A percentile compares a stretch with the other conserved stretches of the same genome.
phyloP scores from a whole-genome alignment of 2,888 invertebrate genomes.

The Diaprepes abbreviatus region DNA sequence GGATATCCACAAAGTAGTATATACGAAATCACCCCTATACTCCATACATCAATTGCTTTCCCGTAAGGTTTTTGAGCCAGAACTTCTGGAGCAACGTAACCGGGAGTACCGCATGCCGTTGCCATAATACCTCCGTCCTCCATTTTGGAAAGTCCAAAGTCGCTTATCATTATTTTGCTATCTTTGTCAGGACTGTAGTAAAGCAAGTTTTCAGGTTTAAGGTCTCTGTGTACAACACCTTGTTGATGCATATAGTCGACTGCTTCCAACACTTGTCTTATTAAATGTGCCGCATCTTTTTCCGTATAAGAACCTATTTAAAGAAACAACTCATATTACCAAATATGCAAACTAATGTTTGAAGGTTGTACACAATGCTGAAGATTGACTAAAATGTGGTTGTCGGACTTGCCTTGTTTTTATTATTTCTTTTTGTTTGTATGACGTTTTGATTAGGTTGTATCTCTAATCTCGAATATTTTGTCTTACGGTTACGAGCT shows the following conservation, averaged over 20 bases:
- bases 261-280: conserved; percentile 96
- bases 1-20: conserved; percentile 98
- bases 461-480: too few relatives aligned
- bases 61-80: conserved; percentile 99
- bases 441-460: too few relatives aligned
- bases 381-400: too few relatives aligned
- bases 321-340: too few relatives aligned
- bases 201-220: conserved; percentile 96
- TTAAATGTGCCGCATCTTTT: conserved; percentile 97
- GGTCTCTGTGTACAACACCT: conserved; percentile 97
- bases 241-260: conserved; percentile 99
- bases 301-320: conserved; percentile 96
- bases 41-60: conserved; percentile 99
- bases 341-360: too few relatives aligned
- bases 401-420: too few relatives aligned
- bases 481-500: too few relatives aligned
- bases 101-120: conserved; percentile 99
- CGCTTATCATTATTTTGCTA: conserved; percentile 99
- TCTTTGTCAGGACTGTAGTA: conserved; percentile 98
- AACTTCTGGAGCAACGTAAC: conserved; percentile 83
- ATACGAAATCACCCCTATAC: conserved; percentile 99
- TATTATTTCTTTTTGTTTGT: too few relatives aligned
- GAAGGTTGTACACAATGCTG: too few relatives aligned
- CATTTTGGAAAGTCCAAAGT: conserved; percentile 99
- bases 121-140: conserved; percentile 99